Conservation (phyloP, 1,140 invertebrate species). For the Galleria mellonella region DNA sequence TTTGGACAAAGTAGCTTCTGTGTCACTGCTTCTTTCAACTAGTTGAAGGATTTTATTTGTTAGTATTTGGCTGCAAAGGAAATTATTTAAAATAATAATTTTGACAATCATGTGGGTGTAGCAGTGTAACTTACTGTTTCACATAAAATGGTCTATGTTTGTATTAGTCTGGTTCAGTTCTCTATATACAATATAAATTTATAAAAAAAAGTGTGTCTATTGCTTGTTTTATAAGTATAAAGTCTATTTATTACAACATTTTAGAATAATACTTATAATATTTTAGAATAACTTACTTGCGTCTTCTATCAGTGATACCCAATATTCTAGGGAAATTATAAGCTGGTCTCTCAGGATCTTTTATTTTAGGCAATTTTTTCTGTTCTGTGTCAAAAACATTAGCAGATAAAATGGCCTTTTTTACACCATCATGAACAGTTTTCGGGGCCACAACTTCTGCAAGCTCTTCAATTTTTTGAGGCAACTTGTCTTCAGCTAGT, state of each 20-base stretch:
- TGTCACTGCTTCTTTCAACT: conserved; percentile 78
- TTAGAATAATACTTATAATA: no score
- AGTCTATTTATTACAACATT: no score
- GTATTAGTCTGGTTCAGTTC: no score
- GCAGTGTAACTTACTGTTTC: no score
- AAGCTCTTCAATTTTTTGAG: conserved; percentile 73
- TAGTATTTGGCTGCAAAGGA: conserved; percentile 78
- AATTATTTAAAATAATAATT: conserved; percentile 10
- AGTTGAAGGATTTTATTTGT: conserved; percentile 82
- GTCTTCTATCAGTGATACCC: conserved; percentile 81
- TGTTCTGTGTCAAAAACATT: conserved; percentile 87
- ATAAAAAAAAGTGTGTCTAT: no score
- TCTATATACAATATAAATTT: no score
- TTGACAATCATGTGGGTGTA: no score
- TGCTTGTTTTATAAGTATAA: no score
- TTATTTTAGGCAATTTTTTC: conserved; percentile 82
- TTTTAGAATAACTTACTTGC: conserved; percentile 81
- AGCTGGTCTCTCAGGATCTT: conserved; percentile 80
- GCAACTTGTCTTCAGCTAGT: conserved; percentile 77
- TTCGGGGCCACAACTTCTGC: conserved; percentile 62
- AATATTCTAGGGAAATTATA: conserved; percentile 82
- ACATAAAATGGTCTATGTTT: no score
- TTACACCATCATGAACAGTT: conserved; percentile 73
- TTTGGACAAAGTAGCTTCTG: conserved; percentile 70
- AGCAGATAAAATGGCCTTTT: conserved; percentile 79